These are phyloP conservation scores for Leptogaster cylindrica DNA, from an alignment of 2,888 invertebrate species.

Conservation along the genomic window DNA sequence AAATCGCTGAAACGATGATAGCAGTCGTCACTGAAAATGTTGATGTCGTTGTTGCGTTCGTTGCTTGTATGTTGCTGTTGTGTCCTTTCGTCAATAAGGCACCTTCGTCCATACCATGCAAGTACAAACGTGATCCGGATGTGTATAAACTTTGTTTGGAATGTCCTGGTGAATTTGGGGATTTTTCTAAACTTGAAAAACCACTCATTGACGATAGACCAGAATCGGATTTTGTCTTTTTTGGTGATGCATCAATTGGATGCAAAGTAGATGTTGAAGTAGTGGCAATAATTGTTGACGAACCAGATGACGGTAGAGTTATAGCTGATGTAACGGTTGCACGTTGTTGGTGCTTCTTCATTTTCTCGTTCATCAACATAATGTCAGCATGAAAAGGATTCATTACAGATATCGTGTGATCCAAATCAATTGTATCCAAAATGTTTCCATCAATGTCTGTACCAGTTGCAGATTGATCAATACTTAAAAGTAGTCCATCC, in stretches of 20 bases:
- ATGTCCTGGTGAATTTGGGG: slow-evolving; percentile 73
- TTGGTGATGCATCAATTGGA: slow-evolving; percentile 50
- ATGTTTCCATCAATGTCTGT: slow-evolving; percentile 4
- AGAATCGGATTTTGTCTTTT: slow-evolving; percentile 77
- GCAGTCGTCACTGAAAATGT: neutral
- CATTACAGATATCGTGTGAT: slow-evolving; percentile 47
- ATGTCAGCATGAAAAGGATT: slow-evolving; percentile 55
- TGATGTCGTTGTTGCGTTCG: neutral
- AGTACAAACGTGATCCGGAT: slow-evolving; percentile 29
- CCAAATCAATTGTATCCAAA: slow-evolving; percentile 7
- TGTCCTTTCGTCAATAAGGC: slow-evolving; percentile 24
- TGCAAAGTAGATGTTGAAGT: neutral
- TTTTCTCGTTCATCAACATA: slow-evolving; percentile 49
- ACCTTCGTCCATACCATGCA: slow-evolving; percentile 39
- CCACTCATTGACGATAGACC: slow-evolving; percentile 87
- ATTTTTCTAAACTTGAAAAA: slow-evolving; percentile 84
- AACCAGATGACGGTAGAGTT: slow-evolving; percentile 69
- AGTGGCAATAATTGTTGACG: slow-evolving; percentile 69
- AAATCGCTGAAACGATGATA: neutral
- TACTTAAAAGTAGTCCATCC: slow-evolving; percentile 43
- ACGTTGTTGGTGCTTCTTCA: slow-evolving; percentile 55
- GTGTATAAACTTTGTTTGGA: slow-evolving; percentile 14
- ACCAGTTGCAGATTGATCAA: slow-evolving; percentile 7
- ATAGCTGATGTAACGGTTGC: neutral
- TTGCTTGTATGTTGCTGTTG: neutral